Evolutionary conservation across 1,140 invertebrate species (phyloP).

Genomic region (Anastrepha obliqua): DNA sequence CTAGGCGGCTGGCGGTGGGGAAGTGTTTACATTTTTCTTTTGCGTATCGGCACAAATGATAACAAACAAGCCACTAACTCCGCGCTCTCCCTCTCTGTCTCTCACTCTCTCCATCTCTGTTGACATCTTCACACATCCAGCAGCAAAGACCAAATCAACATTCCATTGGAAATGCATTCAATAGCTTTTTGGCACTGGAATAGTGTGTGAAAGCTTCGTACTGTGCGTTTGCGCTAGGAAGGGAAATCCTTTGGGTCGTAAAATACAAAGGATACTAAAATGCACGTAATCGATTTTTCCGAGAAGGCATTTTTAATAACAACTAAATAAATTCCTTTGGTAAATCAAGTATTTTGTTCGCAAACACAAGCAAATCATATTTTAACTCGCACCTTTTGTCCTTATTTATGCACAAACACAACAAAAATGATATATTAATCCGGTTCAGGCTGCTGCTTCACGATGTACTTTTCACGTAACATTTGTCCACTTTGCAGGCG

Average conservation of each 20-base stretch:
- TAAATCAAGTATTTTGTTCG: too few relatives aligned
- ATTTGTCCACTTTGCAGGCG: constrained; percentile 55
- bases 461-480: constrained; percentile 57
- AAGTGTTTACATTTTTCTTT: constrained; percentile 19
- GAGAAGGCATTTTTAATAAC: background rate
- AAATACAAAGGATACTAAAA: constrained; percentile 40
- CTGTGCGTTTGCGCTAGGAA: background rate
- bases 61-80: background rate
- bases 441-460: constrained; percentile 55
- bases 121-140: background rate
- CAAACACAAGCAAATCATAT: too few relatives aligned
- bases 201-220: background rate
- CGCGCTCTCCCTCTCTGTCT: background rate
- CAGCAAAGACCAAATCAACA: background rate
- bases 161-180: constrained; percentile 32
- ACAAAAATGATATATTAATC: constrained; percentile 54
- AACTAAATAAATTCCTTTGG: background rate
- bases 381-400: background rate
- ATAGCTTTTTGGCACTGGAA: background rate
- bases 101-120: background rate
- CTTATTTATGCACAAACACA: background rate
- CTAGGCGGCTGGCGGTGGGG: background rate
- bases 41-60: constrained; percentile 40
- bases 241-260: background rate
- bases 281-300: constrained; percentile 46